Conservation (phyloP, 1,140 invertebrate species). For the Drosophila busckii region DNA sequence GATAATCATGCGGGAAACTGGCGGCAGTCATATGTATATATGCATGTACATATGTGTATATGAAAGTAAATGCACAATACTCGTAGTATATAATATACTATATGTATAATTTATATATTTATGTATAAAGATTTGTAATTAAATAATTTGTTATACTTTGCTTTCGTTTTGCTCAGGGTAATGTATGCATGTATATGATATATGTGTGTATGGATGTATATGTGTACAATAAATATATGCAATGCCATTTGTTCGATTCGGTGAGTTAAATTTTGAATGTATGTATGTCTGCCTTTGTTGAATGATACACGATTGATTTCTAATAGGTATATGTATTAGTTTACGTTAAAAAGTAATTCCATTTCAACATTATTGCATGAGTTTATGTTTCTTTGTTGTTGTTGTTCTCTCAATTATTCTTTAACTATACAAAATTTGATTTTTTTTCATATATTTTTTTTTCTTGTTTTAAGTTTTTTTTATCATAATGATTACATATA, state of each 20-base stretch:
- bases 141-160: no score
- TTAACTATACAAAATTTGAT: slow-evolving; percentile 34
- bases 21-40: slow-evolving; percentile 13
- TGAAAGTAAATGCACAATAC: slow-evolving; percentile 34
- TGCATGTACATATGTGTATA: slow-evolving; percentile 27
- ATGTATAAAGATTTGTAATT: background rate
- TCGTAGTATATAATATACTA: slow-evolving; percentile 27
- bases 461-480: slow-evolving; percentile 22
- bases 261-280: slow-evolving; percentile 70
- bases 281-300: slow-evolving; percentile 42
- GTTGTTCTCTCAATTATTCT: slow-evolving; percentile 26
- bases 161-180: no score
- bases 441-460: no score
- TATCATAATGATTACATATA: slow-evolving; percentile 12
- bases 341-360: slow-evolving; percentile 65
- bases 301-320: slow-evolving; percentile 44
- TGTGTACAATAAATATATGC: slow-evolving; percentile 26
- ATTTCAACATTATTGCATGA: slow-evolving; percentile 68
- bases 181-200: slow-evolving; percentile 18
- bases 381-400: slow-evolving; percentile 20
- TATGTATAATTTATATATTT: slow-evolving; percentile 17
- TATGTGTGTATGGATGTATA: slow-evolving; percentile 8
- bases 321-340: slow-evolving; percentile 32
- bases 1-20: slow-evolving; percentile 14
- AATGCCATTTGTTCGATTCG: slow-evolving; percentile 55